These are phyloP conservation scores for Lithophane leautieri DNA, from an alignment of 2,888 invertebrate genomes.

Conservation along the genomic window DNA sequence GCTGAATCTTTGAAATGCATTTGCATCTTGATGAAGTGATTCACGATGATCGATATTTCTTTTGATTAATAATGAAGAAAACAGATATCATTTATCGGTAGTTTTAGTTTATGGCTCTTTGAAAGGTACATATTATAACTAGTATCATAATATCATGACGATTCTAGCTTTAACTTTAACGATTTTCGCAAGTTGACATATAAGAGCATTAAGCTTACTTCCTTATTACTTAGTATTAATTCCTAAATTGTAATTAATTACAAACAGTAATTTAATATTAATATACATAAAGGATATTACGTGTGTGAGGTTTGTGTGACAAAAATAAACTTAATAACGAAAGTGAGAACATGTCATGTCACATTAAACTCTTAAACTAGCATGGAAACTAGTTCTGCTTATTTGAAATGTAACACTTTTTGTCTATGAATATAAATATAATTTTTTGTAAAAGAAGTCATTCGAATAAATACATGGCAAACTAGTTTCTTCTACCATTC, in stretches of 20 bases:
- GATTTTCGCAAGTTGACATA: conserved; percentile 7
- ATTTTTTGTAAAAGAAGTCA: conserved; percentile 37
- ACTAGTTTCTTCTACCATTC: conserved; percentile 9
- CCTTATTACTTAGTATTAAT: conserved; percentile 41
- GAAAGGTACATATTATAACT: neutral
- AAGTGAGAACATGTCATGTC: conserved; percentile 74
- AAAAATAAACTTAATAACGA: conserved; percentile 70
- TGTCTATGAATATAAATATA: conserved; percentile 9
- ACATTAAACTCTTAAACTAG: conserved; percentile 74
- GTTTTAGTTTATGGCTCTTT: neutral
- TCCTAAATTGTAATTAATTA: conserved; percentile 13
- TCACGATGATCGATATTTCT: conserved; percentile 11
- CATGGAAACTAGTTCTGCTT: conserved; percentile 66
- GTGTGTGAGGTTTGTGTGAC: conserved; percentile 41
- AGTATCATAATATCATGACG: conserved; percentile 6
- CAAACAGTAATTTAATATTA: conserved; percentile 33
- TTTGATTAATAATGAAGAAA: conserved; percentile 4
- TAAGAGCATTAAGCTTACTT: conserved; percentile 33
- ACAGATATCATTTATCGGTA: neutral
- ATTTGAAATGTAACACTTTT: conserved; percentile 48
- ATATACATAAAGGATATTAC: conserved; percentile 57
- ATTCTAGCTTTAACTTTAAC: conserved; percentile 12
- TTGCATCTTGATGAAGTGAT: conserved; percentile 24
- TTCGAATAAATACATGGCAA: conserved; percentile 21
- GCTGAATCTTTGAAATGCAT: conserved; percentile 20